phyloP scores from a whole-genome alignment of 2,797 vertebrate species.

The Sebastes oblongus region DNA sequence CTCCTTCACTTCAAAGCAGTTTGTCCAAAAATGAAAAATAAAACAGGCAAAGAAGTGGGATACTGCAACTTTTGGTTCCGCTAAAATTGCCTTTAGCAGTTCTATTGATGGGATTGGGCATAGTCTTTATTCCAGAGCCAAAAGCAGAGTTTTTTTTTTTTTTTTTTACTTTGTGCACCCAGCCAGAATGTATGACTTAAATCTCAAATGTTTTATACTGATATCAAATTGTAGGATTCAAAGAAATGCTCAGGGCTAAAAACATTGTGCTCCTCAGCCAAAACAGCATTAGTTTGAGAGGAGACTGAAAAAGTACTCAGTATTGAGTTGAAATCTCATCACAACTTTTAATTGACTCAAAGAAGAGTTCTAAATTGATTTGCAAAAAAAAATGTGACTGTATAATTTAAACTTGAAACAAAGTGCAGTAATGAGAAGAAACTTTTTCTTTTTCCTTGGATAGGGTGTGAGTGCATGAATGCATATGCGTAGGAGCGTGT shows the following conservation, averaged over 20 bases:
- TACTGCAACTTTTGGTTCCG: conserved; percentile 25
- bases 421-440: background rate
- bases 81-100: conserved; percentile 38
- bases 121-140: conserved; percentile 48
- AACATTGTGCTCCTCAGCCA: conserved; percentile 15
- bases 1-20: conserved; percentile 28
- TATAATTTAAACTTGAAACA: conserved; percentile 5
- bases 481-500: background rate
- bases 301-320: background rate
- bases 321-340: conserved; percentile 6
- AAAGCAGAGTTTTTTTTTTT: conserved; percentile 1
- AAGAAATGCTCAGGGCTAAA: conserved; percentile 34
- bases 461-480: background rate
- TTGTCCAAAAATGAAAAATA: conserved; percentile 24
- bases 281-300: conserved; percentile 19
- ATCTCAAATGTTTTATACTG: conserved; percentile 25
- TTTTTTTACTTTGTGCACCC: background rate
- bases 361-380: conserved; percentile 16
- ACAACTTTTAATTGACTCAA: conserved; percentile 42
- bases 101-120: conserved; percentile 40
- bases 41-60: conserved; percentile 19
- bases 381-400: background rate
- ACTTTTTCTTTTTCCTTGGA: background rate
- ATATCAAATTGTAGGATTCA: conserved; percentile 34
- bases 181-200: conserved; percentile 46